Evolutionary conservation across 2,888 invertebrate species (phyloP).

Genomic region (Pterobdella sp.): DNA sequence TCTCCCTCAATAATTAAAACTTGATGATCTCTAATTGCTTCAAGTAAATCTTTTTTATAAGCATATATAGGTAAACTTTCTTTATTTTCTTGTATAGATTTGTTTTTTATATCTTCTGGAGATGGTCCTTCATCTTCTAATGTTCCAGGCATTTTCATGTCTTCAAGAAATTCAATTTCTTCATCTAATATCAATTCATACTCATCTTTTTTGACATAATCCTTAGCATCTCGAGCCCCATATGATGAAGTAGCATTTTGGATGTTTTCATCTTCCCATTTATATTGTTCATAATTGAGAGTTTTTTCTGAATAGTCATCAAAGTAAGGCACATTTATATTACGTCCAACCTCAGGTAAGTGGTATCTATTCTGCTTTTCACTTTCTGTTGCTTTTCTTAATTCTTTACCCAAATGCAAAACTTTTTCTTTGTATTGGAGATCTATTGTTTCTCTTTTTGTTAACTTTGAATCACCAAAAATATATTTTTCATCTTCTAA

Average conservation of each 20-base stretch:
- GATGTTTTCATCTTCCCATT: constrained; percentile 97
- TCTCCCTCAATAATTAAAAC: constrained; percentile 90
- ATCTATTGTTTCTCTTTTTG: constrained; percentile 73
- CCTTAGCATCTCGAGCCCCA: constrained; percentile 75
- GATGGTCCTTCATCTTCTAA: constrained; percentile 27
- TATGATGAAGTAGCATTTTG: constrained; percentile 82
- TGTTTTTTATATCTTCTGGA: constrained; percentile 54
- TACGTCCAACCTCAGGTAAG: constrained; percentile 62
- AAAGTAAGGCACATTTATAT: constrained; percentile 47
- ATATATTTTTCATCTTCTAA: constrained; percentile 91
- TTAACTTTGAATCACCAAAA: constrained; percentile 76
- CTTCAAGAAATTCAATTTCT: constrained; percentile 92
- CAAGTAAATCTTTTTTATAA: constrained; percentile 50
- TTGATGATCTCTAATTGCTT: constrained; percentile 67
- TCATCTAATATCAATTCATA: constrained; percentile 90
- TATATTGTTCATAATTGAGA: constrained; percentile 61
- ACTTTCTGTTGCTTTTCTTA: constrained; percentile 84
- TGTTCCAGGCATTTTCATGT: constrained; percentile 53
- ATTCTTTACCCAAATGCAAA: constrained; percentile 81
- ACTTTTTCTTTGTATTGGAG: constrained; percentile 82
- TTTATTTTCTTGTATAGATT: constrained; percentile 79
- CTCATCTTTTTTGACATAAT: constrained; percentile 55
- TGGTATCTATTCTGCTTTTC: constrained; percentile 87
- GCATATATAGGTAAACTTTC: constrained; percentile 86
- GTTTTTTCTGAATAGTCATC: constrained; percentile 69